A percentile compares a stretch with the other conserved stretches of the same genome.
Conservation (phyloP, 2,888 invertebrate species). For the Tubulanus polymorphus region DNA sequence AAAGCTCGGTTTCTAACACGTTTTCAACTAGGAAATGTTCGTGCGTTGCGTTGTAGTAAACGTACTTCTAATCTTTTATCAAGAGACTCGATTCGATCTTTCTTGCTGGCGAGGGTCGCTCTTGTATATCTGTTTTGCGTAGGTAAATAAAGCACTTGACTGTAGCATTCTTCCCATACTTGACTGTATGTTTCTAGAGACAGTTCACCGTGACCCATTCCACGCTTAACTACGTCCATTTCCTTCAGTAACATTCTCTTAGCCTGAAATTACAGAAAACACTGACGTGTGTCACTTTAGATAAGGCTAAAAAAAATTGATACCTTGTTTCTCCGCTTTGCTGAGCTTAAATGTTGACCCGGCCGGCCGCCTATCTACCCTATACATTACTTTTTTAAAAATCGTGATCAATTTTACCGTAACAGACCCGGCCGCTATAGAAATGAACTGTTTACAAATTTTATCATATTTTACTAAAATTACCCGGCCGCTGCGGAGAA, state of each 20-base stretch:
- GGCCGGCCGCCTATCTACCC: too few relatives aligned
- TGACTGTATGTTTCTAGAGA: slow-evolving; percentile 82
- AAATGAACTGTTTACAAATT: too few relatives aligned
- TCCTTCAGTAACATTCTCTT: slow-evolving; percentile 57
- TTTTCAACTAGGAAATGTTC: background rate
- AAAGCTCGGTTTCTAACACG: background rate
- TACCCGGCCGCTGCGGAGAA: too few relatives aligned
- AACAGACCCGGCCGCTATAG: too few relatives aligned
- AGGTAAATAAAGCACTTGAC: slow-evolving; percentile 86
- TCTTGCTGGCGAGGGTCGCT: slow-evolving; percentile 91
- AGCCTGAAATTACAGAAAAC: slow-evolving; percentile 28
- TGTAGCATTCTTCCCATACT: slow-evolving; percentile 95
- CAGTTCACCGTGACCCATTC: slow-evolving; percentile 94
- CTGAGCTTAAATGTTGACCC: too few relatives aligned
- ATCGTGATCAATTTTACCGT: too few relatives aligned
- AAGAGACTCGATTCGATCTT: slow-evolving; percentile 88
- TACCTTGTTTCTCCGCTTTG: too few relatives aligned
- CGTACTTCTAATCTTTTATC: slow-evolving; percentile 78
- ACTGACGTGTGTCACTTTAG: slow-evolving; percentile 5
- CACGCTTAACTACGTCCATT: slow-evolving; percentile 83
- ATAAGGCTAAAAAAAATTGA: too few relatives aligned
- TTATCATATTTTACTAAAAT: too few relatives aligned
- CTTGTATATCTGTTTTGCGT: slow-evolving; percentile 88
- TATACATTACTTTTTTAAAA: too few relatives aligned
- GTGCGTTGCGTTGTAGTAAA: background rate